Conservation (phyloP, 1,140 invertebrate species). For the Temnothorax nylanderi region DNA sequence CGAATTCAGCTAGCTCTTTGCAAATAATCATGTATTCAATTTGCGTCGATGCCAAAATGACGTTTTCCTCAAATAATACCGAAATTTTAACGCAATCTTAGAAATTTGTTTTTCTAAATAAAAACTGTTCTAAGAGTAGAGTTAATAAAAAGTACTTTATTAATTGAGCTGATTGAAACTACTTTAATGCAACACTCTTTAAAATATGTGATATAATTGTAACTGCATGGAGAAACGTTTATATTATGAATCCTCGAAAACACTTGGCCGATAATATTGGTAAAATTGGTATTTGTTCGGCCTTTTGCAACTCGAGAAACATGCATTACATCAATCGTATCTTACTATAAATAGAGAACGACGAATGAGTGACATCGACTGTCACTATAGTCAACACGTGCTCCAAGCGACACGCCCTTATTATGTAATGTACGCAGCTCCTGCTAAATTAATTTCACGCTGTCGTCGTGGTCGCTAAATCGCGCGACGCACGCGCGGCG, state of each 20-base stretch:
- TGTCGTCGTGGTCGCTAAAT: slow-evolving; percentile 25
- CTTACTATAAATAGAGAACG: neutral
- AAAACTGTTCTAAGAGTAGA: neutral
- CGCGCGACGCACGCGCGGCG: slow-evolving; percentile 14
- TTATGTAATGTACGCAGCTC: slow-evolving; percentile 37
- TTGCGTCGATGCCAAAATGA: neutral
- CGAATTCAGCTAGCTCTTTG: slow-evolving; percentile 26
- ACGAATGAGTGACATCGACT: neutral
- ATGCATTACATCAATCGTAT: slow-evolving; percentile 15
- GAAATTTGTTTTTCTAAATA: neutral
- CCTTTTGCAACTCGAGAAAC: neutral
- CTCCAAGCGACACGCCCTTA: slow-evolving; percentile 31
- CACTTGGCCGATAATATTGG: neutral
- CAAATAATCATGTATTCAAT: slow-evolving; percentile 47
- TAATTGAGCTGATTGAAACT: neutral
- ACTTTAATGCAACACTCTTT: neutral
- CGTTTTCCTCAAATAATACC: slow-evolving; percentile 11
- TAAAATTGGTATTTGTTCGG: no score
- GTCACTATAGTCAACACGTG: neutral
- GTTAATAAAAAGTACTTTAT: neutral
- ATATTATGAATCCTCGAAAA: neutral
- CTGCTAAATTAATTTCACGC: slow-evolving; percentile 53
- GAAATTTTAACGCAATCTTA: neutral
- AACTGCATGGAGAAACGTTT: neutral
- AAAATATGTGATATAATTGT: neutral